phyloP scores from a whole-genome alignment of 2,888 invertebrate species.

The Drosophila meridiana region DNA sequence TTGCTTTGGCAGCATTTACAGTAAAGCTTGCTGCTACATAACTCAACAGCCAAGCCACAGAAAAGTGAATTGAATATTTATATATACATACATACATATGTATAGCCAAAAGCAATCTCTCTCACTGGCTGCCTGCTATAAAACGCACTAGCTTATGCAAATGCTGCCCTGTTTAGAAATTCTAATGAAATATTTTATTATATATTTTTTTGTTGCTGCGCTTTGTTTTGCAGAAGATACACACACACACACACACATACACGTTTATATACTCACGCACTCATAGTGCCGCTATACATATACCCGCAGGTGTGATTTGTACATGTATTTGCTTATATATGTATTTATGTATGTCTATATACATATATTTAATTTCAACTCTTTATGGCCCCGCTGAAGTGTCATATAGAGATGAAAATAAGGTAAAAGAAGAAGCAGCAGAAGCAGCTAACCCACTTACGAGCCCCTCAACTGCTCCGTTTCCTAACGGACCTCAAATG shows the following conservation, averaged over 20 bases:
- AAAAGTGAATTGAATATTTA: constrained; percentile 21
- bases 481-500: constrained; percentile 73
- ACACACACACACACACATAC: neutral
- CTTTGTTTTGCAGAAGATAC: constrained; percentile 17
- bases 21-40: neutral
- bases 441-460: constrained; percentile 68
- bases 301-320: constrained; percentile 71
- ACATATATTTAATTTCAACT: constrained; percentile 34
- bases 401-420: constrained; percentile 36
- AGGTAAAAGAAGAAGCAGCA: constrained; percentile 14
- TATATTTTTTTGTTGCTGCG: constrained; percentile 13
- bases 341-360: neutral
- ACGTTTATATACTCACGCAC: constrained; percentile 42
- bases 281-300: constrained; percentile 72
- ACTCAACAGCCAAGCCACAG: neutral
- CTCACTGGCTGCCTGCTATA: constrained; percentile 26
- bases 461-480: constrained; percentile 46
- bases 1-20: neutral
- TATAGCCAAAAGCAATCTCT: constrained; percentile 9
- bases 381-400: constrained; percentile 53
- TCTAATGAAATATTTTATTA: constrained; percentile 61
- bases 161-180: constrained; percentile 56
- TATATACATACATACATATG: constrained; percentile 5
- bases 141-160: constrained; percentile 53
- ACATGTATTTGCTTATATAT: constrained; percentile 4